Base-by-base conservation (phyloP, 2,113 vertebrate genomes). In the Manacus vitellinus region DNA sequence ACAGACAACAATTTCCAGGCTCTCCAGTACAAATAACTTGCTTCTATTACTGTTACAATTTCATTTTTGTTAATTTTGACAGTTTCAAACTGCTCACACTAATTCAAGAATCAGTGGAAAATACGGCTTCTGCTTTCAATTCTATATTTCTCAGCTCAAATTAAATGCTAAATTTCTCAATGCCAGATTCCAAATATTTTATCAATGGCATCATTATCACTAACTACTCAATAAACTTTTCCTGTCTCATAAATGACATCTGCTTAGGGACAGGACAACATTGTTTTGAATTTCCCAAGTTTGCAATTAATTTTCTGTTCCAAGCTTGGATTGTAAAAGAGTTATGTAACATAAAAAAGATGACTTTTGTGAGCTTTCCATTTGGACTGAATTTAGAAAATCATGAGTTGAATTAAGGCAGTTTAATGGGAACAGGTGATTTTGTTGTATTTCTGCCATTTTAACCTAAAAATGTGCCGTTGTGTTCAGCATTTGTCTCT, bases 171-270 rank as follows among this genome's bases (percentile, higher is more conserved):
- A 54, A 74, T 84, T 81, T 94, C 72, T 86, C 56, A 92, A 0
- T 21, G 43, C 35, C n/a, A 67, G 65, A 80, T 74, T 84, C 65
- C 47, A 96, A 88, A 95, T 95, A 91, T 33, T 92, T 95, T 78
- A 89, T 78, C 80, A 61, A 84, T 81, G 39, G 27, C 55, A 89
- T 95, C 76, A 92, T 63, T 84, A 86, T 74, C 75, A 65, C 62
- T 43, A 89, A 77, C 39, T 83, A 54, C 72, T 90, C 76, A 91
- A 86, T 80, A 93, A 77, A 66, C 22, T 59, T 92, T 77, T 86
- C 35, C 59, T 55, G 19, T 52, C 28, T 75, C 63, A 77, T 47
- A 52, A 52, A 63, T 55, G 72, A 93, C 90, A 95, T 91, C 55
- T 86, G 59, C 75, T 86, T 88, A 92, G 72, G 76, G 66, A 92